phyloP scores from a whole-genome alignment of 2,797 vertebrate species.

The Poeciliopsis turneri region DNA sequence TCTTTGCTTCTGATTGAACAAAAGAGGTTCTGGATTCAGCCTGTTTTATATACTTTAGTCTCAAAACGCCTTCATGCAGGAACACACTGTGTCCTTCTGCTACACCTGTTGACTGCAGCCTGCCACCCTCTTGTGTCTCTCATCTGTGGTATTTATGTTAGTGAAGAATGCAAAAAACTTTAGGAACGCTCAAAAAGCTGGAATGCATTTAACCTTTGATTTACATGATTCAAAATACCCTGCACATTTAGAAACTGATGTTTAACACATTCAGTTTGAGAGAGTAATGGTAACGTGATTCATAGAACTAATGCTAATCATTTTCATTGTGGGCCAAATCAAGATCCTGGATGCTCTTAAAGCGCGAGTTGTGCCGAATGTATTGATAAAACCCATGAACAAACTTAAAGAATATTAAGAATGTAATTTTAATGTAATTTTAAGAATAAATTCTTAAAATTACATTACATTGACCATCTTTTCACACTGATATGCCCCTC shows the following conservation, averaged over 20 bases:
- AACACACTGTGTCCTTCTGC: constrained; percentile 20
- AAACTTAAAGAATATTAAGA: no score
- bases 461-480: no score
- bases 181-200: constrained; percentile 17
- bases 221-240: constrained; percentile 24
- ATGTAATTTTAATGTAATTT: no score
- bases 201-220: constrained; percentile 38
- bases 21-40: not conserved
- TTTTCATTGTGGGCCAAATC: no score
- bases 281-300: no score
- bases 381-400: no score
- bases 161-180: constrained; percentile 41
- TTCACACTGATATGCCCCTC: no score
- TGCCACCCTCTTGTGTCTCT: constrained; percentile 32
- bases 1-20: not conserved
- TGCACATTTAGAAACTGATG: constrained; percentile 7
- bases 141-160: constrained; percentile 57
- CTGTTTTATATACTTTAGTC: not conserved
- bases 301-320: not conserved
- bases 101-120: constrained; percentile 64
- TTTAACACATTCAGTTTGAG: not conserved
- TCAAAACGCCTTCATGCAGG: not conserved
- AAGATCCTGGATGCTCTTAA: no score
- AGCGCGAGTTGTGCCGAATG: no score
- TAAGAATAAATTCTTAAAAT: no score